Base-by-base conservation (phyloP, 1,140 invertebrate species). In the Pararge aegeria region DNA sequence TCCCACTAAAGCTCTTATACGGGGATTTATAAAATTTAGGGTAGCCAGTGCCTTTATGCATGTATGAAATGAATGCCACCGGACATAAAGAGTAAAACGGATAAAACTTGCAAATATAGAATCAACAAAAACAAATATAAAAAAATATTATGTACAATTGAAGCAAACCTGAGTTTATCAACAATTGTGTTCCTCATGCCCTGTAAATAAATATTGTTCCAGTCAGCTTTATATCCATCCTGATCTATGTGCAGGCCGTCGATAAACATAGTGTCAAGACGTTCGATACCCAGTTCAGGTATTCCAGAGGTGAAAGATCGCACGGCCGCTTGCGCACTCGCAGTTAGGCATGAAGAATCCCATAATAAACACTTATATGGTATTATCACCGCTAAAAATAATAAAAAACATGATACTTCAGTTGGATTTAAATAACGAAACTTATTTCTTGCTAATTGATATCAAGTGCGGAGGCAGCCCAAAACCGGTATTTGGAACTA, bases 141-240 rank as follows among this genome's bases (percentile, higher is more conserved):
- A n/a, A n/a, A n/a, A 12, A 19, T 37, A 37, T 53, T 38, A 37
- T 24, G 18, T 38, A 38, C 4, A 37, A n/a, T 53, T 19, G 16
- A 40, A 27, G 21, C 27, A 46, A 30, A 56, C 54, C 42, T 48
- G 5, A 56, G n/a, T 12, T 19, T 24, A 54, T 54, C 34, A 27
- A 54, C 27, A 9, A 54, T n/a, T 5, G 37, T 18, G 13, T 54
- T 42, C 13, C 34, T 30, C 29, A 48, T 9, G 2, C 40, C 54
- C 7, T 55, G 42, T 10, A 34, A 18, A 15, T 55, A 18, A 7
- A 48, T 55, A 15, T 46, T 48, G 0, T 21, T 13, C 42, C 42
- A 19, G 12, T 48, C 16, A 34, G 27, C 12, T 21, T 30, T 48
- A 5, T 46, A 48, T 48, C 27, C 54, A 13, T 34, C 54, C 10